phyloP scores from a whole-genome alignment of 2,797 vertebrate genomes.

The Hypotaenidia philippensis region DNA sequence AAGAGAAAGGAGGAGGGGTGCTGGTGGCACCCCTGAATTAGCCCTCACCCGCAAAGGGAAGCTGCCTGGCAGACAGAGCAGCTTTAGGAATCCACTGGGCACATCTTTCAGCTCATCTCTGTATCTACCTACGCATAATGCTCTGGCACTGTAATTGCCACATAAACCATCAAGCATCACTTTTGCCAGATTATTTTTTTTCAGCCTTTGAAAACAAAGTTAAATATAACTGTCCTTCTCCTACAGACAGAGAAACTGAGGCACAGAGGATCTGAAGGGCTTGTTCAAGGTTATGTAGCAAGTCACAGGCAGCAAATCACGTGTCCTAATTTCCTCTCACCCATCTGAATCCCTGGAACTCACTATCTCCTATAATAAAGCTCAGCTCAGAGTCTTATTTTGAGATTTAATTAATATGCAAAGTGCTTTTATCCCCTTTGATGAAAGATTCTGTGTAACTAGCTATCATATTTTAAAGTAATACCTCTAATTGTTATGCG shows the following conservation, averaged over 20 bases:
- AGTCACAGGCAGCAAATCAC: background rate
- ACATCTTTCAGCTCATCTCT: background rate
- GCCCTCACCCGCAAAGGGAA: background rate
- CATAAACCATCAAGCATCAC: background rate
- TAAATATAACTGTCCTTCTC: background rate
- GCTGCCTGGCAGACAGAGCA: background rate
- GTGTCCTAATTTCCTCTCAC: conserved; percentile 32
- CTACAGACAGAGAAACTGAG: background rate
- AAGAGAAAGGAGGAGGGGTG: background rate
- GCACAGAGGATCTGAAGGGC: background rate
- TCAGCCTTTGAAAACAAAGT: background rate
- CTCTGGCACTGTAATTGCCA: background rate
- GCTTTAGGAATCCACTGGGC: background rate
- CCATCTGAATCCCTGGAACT: background rate
- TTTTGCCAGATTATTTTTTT: background rate
- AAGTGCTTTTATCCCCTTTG: conserved; percentile 37
- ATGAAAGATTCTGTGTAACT: conserved; percentile 22
- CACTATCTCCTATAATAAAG: conserved; percentile 26
- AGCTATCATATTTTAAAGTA: conserved; percentile 12
- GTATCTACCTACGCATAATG: rapidly evolving
- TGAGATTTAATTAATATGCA: conserved; percentile 58
- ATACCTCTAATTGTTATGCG: conserved; percentile 26
- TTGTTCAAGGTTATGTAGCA: background rate
- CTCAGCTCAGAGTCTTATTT: conserved; percentile 35
- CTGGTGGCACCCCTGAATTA: background rate